These are phyloP conservation scores for Atta cephalotes DNA, from an alignment of 1,140 invertebrate species.

Conservation along the genomic window DNA sequence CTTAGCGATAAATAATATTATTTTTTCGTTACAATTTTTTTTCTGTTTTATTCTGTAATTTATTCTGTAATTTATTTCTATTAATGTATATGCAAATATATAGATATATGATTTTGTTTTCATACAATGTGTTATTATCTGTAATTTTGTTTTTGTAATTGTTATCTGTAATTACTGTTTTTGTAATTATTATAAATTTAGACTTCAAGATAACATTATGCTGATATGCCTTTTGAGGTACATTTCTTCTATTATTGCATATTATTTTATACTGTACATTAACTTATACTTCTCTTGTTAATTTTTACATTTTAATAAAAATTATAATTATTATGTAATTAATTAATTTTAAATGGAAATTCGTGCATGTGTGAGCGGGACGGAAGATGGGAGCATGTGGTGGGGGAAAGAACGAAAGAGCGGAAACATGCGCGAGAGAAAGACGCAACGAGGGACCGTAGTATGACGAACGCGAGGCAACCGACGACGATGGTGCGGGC, in stretches of 20 bases:
- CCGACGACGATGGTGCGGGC: slow-evolving; percentile 71
- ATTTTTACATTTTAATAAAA: no score
- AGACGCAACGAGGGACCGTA: slow-evolving; percentile 54
- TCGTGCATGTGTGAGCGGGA: slow-evolving; percentile 52
- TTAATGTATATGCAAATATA: background rate
- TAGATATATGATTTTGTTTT: slow-evolving; percentile 9
- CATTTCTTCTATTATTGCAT: no score
- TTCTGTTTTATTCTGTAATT: background rate
- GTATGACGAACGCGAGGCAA: slow-evolving; percentile 75
- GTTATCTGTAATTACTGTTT: no score
- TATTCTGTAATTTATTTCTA: background rate
- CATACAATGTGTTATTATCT: background rate
- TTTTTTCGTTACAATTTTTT: background rate
- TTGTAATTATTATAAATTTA: no score
- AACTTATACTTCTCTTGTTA: no score
- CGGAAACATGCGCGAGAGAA: slow-evolving; percentile 64
- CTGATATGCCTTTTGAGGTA: no score
- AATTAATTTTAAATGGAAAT: slow-evolving; percentile 28
- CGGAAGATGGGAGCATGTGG: slow-evolving; percentile 57
- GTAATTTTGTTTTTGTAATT: no score
- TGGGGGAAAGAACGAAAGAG: slow-evolving; percentile 50
- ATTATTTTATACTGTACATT: no score
- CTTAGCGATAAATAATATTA: background rate
- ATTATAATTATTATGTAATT: background rate
- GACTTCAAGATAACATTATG: no score